Evolutionary conservation across 2,888 invertebrate species (phyloP).

Genomic region (Exocentrus adspersus): DNA sequence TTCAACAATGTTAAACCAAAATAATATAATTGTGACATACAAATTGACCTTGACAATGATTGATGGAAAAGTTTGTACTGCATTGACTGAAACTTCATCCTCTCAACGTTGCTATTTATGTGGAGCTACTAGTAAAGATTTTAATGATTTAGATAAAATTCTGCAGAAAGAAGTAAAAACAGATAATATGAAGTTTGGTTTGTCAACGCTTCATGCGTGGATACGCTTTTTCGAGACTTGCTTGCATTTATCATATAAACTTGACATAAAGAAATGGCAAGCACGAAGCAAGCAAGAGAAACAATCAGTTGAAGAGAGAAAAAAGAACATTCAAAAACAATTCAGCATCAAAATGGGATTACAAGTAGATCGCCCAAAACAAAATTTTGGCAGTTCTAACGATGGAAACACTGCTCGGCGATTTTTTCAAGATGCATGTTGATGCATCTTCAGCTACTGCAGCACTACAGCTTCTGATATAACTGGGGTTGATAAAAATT

Average conservation of each 20-base stretch:
- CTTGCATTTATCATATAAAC: slow-evolving; percentile 4
- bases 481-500: slow-evolving; percentile 22
- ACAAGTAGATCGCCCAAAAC: slow-evolving; percentile 40
- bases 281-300: background rate
- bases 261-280: slow-evolving; percentile 3
- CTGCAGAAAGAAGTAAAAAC: too few species aligned
- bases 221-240: slow-evolving; percentile 5
- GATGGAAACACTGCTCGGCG: slow-evolving; percentile 42
- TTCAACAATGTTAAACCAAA: background rate
- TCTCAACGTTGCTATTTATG: slow-evolving; percentile 15
- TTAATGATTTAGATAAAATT: background rate
- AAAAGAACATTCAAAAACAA: slow-evolving; percentile 15
- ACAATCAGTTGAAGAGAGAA: background rate
- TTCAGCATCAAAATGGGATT: slow-evolving; percentile 16
- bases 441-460: too few species aligned
- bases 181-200: background rate
- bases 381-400: slow-evolving; percentile 39
- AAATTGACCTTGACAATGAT: slow-evolving; percentile 17
- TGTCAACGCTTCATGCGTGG: slow-evolving; percentile 5
- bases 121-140: background rate
- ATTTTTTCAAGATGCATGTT: too few species aligned
- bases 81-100: slow-evolving; percentile 7
- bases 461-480: slow-evolving; percentile 26
- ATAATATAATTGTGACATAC: slow-evolving; percentile 1
- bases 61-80: slow-evolving; percentile 18